phyloP scores from a whole-genome alignment of 2,113 vertebrate species.

The Corynorhinus townsendii region DNA sequence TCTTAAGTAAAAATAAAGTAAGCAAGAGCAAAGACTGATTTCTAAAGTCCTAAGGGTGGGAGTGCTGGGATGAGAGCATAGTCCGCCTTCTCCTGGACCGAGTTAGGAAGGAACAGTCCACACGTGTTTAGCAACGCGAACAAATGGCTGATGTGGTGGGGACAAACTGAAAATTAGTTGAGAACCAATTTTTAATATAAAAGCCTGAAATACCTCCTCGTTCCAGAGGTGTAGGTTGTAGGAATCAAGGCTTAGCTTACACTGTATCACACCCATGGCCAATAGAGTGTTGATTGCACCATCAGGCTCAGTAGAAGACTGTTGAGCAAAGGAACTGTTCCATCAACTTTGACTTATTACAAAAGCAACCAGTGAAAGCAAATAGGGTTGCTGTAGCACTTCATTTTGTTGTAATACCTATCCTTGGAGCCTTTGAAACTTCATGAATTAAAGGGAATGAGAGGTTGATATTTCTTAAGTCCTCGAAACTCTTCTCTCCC shows the following conservation, averaged over 20 bases:
- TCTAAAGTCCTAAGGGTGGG: background rate
- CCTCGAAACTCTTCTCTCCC: background rate
- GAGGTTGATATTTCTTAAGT: background rate
- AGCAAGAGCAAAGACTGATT: background rate
- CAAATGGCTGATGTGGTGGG: background rate
- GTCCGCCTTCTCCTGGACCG: rapidly evolving
- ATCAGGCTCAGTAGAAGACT: background rate
- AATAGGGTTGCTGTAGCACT: background rate
- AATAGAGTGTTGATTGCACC: background rate
- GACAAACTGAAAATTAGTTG: background rate
- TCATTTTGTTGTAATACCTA: background rate
- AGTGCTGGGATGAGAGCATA: background rate
- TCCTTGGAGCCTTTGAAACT: background rate
- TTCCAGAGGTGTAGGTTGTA: background rate
- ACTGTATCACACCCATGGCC: background rate
- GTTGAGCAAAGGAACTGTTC: background rate
- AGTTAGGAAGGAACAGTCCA: background rate
- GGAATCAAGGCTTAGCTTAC: background rate
- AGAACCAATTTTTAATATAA: background rate
- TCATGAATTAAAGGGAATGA: background rate
- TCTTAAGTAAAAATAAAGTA: conserved; percentile 19
- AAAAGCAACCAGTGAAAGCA: background rate
- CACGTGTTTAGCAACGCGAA: too few species aligned
- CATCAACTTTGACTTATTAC: background rate
- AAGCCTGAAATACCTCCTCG: background rate